A percentile compares a stretch with the other conserved stretches of the same genome.
Conservation (phyloP, 2,113 vertebrate genomes). For the Scomber japonicus region DNA sequence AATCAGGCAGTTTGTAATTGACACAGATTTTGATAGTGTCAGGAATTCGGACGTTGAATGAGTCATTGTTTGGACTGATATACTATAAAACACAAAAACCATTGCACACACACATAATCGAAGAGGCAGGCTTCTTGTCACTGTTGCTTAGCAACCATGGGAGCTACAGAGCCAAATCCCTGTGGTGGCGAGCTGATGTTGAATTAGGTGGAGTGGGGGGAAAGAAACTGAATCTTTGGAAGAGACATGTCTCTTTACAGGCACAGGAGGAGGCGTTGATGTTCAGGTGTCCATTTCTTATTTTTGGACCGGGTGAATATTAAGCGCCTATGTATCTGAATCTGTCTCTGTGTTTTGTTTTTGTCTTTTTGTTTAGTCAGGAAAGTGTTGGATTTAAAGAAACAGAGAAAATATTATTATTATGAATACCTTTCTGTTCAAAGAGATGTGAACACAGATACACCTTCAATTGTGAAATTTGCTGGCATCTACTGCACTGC, state of each 20-base stretch:
- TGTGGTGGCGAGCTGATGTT: conserved; percentile 78
- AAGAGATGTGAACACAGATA: background rate
- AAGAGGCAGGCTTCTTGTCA: conserved; percentile 84
- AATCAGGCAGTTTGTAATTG: conserved; percentile 12
- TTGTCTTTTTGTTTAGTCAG: background rate
- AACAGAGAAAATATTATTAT: background rate
- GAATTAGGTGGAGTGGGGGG: conserved; percentile 76
- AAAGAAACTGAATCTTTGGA: conserved; percentile 66
- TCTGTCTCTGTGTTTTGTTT: conserved; percentile 4
- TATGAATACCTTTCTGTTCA: background rate
- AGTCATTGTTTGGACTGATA: conserved; percentile 79
- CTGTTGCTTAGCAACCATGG: conserved; percentile 87
- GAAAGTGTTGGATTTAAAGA: conserved; percentile 4
- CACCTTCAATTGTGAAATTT: background rate
- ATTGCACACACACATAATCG: conserved; percentile 65
- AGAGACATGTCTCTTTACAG: conserved; percentile 62
- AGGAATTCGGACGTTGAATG: conserved; percentile 50
- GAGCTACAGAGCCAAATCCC: conserved; percentile 84
- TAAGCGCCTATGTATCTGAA: conserved; percentile 19
- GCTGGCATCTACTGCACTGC: background rate
- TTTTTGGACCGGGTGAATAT: conserved; percentile 42
- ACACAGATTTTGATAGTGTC: conserved; percentile 49
- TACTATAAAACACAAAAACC: conserved; percentile 77
- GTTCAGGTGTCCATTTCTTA: conserved; percentile 53
- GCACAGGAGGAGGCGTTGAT: conserved; percentile 40